phyloP scores from a whole-genome alignment of 2,113 vertebrate species.

The Oreochromis aureus region DNA sequence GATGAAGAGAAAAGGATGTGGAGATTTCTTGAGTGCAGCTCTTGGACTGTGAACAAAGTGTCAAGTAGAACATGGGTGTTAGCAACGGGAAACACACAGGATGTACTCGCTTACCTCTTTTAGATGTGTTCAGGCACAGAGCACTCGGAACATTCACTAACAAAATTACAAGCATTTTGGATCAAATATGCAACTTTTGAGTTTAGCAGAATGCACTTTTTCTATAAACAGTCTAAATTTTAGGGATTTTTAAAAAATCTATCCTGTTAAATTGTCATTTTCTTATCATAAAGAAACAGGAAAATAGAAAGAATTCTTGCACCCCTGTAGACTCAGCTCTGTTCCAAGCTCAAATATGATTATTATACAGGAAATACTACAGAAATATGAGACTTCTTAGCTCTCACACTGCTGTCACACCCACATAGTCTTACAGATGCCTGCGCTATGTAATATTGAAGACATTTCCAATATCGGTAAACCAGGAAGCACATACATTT shows the following conservation, averaged over 20 bases:
- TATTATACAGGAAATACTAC: not conserved
- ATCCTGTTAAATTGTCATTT: not conserved
- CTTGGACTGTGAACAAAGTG: not conserved
- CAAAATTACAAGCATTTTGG: not conserved
- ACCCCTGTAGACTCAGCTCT: not conserved
- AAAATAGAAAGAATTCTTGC: not conserved
- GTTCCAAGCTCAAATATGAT: not conserved
- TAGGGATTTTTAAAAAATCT: not conserved
- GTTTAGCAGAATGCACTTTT: not conserved
- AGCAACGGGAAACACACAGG: not conserved
- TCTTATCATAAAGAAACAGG: not conserved
- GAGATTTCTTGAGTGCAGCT: conserved; percentile 21
- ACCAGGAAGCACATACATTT: not conserved
- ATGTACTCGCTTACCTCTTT: not conserved
- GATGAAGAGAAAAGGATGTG: conserved; percentile 14
- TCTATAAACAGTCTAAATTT: not conserved
- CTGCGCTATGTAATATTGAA: not conserved
- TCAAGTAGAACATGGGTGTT: not conserved
- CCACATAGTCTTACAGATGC: not conserved
- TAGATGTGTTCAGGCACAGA: not conserved
- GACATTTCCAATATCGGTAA: not conserved
- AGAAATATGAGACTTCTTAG: not conserved
- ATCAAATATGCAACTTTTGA: not conserved
- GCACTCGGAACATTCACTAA: not conserved
- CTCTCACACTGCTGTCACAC: not conserved